Evolutionary conservation across 1,140 invertebrate species (phyloP).

Genomic region (Eupristina koningsbergeri): DNA sequence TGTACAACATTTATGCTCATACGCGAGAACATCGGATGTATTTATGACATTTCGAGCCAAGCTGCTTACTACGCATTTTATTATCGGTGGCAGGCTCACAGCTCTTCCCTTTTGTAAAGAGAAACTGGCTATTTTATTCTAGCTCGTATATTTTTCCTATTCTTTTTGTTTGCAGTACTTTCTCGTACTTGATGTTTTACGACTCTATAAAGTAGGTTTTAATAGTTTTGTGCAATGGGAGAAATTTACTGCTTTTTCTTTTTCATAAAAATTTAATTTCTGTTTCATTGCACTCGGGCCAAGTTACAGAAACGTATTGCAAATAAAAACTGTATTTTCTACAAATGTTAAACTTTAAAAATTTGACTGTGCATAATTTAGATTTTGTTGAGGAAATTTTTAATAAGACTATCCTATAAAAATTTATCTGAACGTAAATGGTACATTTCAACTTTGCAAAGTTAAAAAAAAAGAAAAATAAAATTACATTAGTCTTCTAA

Average conservation of each 20-base stretch:
- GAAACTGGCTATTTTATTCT: slow-evolving; percentile 5
- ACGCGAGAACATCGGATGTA: background rate
- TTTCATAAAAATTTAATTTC: slow-evolving; percentile 31
- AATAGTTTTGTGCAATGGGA: slow-evolving; percentile 2
- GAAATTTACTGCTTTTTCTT: slow-evolving; percentile 21
- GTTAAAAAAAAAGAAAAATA: background rate
- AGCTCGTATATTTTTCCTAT: slow-evolving; percentile 37
- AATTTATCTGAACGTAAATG: background rate
- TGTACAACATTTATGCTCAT: slow-evolving; percentile 38
- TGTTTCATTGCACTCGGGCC: background rate
- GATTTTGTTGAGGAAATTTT: slow-evolving; percentile 25
- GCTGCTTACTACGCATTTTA: slow-evolving; percentile 32
- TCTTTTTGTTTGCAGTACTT: slow-evolving; percentile 12
- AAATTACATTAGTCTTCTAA: too few species aligned
- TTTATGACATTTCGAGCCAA: slow-evolving; percentile 22
- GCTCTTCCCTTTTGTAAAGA: background rate
- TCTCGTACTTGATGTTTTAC: slow-evolving; percentile 33
- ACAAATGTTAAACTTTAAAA: background rate
- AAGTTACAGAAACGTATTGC: slow-evolving; percentile 2
- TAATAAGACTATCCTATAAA: background rate
- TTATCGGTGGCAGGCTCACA: slow-evolving; percentile 18
- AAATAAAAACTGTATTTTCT: slow-evolving; percentile 12
- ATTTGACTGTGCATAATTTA: background rate
- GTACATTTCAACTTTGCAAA: background rate
- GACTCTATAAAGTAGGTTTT: slow-evolving; percentile 23